These are phyloP conservation scores for Drosophila arizonae DNA, from an alignment of 1,140 invertebrate genomes.

Conservation along the genomic window DNA sequence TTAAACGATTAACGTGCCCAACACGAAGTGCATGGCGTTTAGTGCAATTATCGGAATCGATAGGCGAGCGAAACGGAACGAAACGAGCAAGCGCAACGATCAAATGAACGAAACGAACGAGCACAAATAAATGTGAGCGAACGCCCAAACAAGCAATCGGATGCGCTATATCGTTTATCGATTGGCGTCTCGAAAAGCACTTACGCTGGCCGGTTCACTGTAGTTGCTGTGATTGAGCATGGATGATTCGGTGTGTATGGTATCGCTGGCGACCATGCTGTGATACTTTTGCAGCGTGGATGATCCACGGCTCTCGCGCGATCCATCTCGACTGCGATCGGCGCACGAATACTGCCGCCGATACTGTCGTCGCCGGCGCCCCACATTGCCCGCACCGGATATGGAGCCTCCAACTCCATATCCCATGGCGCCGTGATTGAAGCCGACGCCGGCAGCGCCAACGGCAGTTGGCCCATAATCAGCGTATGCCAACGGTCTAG, in stretches of 20 bases:
- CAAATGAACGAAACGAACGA: constrained; percentile 15
- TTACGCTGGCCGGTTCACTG: constrained; percentile 80
- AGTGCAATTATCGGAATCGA: constrained; percentile 46
- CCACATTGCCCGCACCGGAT: constrained; percentile 50
- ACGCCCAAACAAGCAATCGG: constrained; percentile 9
- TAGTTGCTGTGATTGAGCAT: constrained; percentile 75
- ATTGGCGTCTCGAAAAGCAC: constrained; percentile 38
- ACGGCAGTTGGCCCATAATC: constrained; percentile 59
- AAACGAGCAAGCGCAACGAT: constrained; percentile 16
- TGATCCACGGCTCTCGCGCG: constrained; percentile 76
- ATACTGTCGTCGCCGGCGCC: constrained; percentile 74
- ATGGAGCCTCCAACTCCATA: constrained; percentile 17
- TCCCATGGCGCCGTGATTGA: constrained; percentile 29
- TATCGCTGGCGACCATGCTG: constrained; percentile 76
- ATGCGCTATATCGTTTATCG: constrained; percentile 17
- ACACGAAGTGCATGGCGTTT: constrained; percentile 46
- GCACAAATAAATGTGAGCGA: constrained; percentile 7
- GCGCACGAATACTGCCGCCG: constrained; percentile 78
- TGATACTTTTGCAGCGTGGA: constrained; percentile 67
- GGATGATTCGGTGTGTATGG: constrained; percentile 74
- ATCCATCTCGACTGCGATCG: constrained; percentile 77
- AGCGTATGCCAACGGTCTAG: constrained; percentile 69
- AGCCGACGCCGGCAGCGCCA: constrained; percentile 49
- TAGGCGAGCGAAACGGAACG: constrained; percentile 42
- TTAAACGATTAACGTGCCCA: constrained; percentile 43